Conservation (phyloP, 2,888 invertebrate genomes). For the Odiellus spinosus region DNA sequence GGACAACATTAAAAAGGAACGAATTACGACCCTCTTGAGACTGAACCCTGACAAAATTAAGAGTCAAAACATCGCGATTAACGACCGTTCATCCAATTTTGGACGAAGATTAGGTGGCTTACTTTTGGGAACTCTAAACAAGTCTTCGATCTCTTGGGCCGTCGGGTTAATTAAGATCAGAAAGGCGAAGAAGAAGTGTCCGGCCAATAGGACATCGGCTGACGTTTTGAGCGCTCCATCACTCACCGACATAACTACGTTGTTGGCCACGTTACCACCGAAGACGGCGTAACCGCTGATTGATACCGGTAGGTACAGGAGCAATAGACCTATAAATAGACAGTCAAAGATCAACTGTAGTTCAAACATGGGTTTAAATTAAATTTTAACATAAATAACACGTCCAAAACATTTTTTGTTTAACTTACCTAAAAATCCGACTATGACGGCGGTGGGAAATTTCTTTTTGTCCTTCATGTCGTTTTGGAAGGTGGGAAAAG, state of each 20-base stretch:
- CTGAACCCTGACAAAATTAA: conserved; percentile 47
- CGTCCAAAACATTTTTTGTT: no score
- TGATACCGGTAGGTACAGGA: conserved; percentile 52
- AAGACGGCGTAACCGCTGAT: conserved; percentile 45
- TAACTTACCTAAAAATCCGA: conserved; percentile 50
- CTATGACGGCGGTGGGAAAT: conserved; percentile 51
- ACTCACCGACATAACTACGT: conserved; percentile 50
- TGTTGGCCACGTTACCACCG: conserved; percentile 50
- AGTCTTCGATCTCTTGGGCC: conserved; percentile 62
- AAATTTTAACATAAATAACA: conserved; percentile 1
- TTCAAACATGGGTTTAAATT: neutral
- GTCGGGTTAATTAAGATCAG: conserved; percentile 53
- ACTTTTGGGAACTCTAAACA: conserved; percentile 55
- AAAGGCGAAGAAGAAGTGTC: conserved; percentile 49
- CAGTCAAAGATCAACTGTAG: conserved; percentile 17
- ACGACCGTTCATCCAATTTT: neutral
- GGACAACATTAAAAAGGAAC: conserved; percentile 49
- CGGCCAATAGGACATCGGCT: conserved; percentile 45
- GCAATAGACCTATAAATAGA: conserved; percentile 32
- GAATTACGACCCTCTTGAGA: conserved; percentile 49
- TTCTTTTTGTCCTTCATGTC: conserved; percentile 67
- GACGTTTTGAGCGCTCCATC: conserved; percentile 39
- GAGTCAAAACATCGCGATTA: no score
- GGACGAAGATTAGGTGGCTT: conserved; percentile 21
- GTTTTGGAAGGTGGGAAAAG: conserved; percentile 71